Conservation (phyloP, 1,140 invertebrate species). For the Olivierus martensii region DNA sequence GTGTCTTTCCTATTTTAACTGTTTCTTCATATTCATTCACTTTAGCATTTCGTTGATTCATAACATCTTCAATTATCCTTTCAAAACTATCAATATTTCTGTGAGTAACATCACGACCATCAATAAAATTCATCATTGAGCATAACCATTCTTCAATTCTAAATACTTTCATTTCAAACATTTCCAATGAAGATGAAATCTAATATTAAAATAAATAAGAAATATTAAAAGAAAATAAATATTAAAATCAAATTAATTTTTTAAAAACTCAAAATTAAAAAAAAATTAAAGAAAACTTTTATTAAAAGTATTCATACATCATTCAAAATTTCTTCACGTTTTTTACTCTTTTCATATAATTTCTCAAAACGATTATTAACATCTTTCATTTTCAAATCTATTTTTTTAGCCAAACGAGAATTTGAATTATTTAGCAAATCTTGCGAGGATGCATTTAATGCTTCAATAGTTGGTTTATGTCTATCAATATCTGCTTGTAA, state of each 20-base stretch:
- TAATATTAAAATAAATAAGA: background rate
- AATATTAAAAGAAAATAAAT: background rate
- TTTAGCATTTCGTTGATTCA: constrained; percentile 39
- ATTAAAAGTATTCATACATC: constrained; percentile 34
- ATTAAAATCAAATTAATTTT: no score
- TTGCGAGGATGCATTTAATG: constrained; percentile 57
- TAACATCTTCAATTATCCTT: constrained; percentile 37
- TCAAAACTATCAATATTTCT: constrained; percentile 30
- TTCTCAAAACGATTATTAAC: constrained; percentile 71
- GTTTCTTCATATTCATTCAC: constrained; percentile 54
- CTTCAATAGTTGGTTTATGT: constrained; percentile 66
- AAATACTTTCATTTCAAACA: constrained; percentile 25
- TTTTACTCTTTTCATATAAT: constrained; percentile 58
- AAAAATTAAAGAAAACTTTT: no score
- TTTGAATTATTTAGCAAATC: constrained; percentile 73
- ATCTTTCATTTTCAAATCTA: constrained; percentile 73
- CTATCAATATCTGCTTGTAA: constrained; percentile 69
- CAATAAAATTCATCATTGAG: constrained; percentile 53
- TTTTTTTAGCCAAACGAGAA: constrained; percentile 69
- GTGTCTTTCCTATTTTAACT: constrained; percentile 58
- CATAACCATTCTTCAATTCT: constrained; percentile 32
- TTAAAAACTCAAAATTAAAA: no score
- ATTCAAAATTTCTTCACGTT: constrained; percentile 62
- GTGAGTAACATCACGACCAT: constrained; percentile 52
- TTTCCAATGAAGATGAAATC: constrained; percentile 43